Evolutionary conservation across 2,888 invertebrate genomes (phyloP).

Genomic region (Drosophila rellima): DNA sequence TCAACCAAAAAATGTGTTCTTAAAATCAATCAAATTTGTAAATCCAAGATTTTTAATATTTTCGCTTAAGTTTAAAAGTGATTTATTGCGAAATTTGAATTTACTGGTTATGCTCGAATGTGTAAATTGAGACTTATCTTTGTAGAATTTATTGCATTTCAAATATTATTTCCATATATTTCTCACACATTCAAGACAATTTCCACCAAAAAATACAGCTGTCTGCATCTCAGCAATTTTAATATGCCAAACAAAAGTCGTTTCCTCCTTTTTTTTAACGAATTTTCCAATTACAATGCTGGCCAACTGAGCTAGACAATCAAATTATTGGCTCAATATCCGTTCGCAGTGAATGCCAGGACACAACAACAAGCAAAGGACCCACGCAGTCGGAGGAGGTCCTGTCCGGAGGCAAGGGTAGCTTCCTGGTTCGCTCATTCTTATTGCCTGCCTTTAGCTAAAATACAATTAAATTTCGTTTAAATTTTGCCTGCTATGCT

Average conservation of each 20-base stretch:
- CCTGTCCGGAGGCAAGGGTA: constrained; percentile 55
- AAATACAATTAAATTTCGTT: constrained; percentile 80
- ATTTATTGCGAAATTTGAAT: no score
- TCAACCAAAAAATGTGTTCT: not conserved
- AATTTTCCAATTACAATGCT: constrained; percentile 55
- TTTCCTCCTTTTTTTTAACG: constrained; percentile 5
- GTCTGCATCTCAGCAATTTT: not conserved
- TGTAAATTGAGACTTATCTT: no score
- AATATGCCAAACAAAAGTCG: constrained; percentile 36
- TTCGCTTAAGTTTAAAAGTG: no score
- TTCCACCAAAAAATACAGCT: constrained; percentile 10
- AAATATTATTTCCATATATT: not conserved
- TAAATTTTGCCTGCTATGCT: constrained; percentile 56
- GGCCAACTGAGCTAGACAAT: constrained; percentile 62
- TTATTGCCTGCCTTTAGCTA: constrained; percentile 39
- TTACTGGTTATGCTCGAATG: no score
- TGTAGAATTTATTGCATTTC: no score
- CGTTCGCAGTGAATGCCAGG: constrained; percentile 34
- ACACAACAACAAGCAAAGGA: constrained; percentile 15
- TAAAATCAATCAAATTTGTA: no score
- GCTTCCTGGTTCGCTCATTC: constrained; percentile 36
- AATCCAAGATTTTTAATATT: no score
- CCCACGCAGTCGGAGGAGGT: constrained; percentile 32
- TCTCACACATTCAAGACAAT: not conserved
- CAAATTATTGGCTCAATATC: constrained; percentile 81